Base-by-base conservation (phyloP, 2,888 invertebrate species). In the Balanococcus diminutus region DNA sequence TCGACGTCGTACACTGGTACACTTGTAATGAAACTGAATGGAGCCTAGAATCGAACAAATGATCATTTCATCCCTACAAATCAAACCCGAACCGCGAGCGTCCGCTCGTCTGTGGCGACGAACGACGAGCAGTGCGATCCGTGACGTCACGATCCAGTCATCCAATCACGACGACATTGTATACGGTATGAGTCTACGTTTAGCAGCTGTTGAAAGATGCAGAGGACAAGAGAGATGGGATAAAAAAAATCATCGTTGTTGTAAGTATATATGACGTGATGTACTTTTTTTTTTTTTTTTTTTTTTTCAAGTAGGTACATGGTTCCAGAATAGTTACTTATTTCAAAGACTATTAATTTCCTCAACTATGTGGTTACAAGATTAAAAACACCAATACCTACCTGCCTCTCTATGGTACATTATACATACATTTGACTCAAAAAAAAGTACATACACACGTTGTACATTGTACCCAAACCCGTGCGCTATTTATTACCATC, bases 121-220 rank as follows among this genome's bases (percentile, higher is more conserved):
- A 61, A 46, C 46, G n/a, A 3, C 56, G 56, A 22, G 22, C 4
- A 56, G 22, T 22, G 11, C 28, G 67, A 67, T 79, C 75, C 46
- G 31, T 82, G 82, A 82, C 82, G 82, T 82, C 82, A 82, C 82
- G 51, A 82, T 82, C 82, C 82, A 56, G 82, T 82, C 28, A 82
- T 82, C 82, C 82, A 82, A 82, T 82, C 31, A 56, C 32, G 51
- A 56, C 82, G 42, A 82, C 82, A 82, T 46, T 82, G 42, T 82
- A 39, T 39, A 22, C 19, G 39, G 25, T 14, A 79, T 79, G 32
- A 79, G 31, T 36, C 22, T 81, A 82, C 56, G 51, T n/a, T 82
- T 16, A 46, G 22, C 81, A 51, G 42, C 46, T 81, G 75, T 79
- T 79, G 75, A 31, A 28, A 72, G 72, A 31, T 72, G 16, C 22